Percentiles rank a stretch among this genome's conserved stretches.
phyloP scores from a whole-genome alignment of 2,888 invertebrate genomes.

The Dasypolia templi region DNA sequence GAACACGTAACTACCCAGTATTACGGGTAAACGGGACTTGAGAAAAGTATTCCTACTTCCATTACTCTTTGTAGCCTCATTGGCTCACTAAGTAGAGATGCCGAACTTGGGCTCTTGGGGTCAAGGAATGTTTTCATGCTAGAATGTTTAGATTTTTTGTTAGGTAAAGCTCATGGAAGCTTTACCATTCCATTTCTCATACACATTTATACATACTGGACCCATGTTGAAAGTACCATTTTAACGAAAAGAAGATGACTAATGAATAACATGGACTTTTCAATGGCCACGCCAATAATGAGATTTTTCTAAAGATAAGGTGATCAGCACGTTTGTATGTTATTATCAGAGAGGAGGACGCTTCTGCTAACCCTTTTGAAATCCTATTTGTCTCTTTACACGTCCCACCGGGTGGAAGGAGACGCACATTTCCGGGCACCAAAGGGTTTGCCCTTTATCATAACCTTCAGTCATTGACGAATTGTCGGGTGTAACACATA shows the following conservation, averaged over 20 bases:
- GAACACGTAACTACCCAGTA: constrained; percentile 33
- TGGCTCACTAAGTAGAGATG: constrained; percentile 25
- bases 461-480: constrained; percentile 41
- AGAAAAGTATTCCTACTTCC: constrained; percentile 42
- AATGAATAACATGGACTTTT: background rate
- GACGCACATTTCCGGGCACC: constrained; percentile 29
- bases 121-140: background rate
- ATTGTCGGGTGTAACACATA: constrained; percentile 24
- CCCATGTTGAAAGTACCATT: background rate
- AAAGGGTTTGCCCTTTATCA: constrained; percentile 19
- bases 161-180: background rate
- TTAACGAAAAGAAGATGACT: background rate
- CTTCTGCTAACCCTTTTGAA: background rate
- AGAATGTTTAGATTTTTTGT: constrained; percentile 17
- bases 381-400: background rate
- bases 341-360: background rate
- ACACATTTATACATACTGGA: background rate
- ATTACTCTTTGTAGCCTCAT: constrained; percentile 47
- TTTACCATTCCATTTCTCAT: background rate
- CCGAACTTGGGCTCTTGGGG: constrained; percentile 24
- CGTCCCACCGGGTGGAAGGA: constrained; percentile 2
- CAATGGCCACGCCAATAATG: background rate
- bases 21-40: constrained; percentile 46
- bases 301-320: too few relatives aligned
- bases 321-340: background rate